Conservation (phyloP, 2,797 vertebrate species). For the Anomalospiza imberbis region DNA sequence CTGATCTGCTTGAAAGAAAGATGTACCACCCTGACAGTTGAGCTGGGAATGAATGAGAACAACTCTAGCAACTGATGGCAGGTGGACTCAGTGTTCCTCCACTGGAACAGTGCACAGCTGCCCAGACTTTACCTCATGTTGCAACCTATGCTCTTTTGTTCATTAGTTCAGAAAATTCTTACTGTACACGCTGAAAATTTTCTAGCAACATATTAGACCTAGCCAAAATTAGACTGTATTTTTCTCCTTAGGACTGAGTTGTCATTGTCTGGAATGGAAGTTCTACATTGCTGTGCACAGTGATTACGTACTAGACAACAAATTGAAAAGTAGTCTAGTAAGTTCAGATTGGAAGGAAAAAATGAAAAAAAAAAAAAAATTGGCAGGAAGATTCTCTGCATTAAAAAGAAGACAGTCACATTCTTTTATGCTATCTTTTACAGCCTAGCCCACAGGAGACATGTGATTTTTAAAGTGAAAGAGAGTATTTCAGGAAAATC, state of each 20-base stretch:
- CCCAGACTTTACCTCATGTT: background rate
- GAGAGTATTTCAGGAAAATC: background rate
- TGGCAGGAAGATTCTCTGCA: background rate
- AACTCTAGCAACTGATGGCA: background rate
- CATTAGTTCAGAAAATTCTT: background rate
- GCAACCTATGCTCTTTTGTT: background rate
- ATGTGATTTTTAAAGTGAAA: background rate
- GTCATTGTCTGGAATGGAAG: background rate
- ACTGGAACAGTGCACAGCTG: background rate
- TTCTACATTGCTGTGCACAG: background rate
- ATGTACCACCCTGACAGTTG: background rate
- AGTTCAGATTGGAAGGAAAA: background rate
- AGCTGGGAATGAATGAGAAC: background rate
- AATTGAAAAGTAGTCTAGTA: background rate
- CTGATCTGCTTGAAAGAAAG: background rate
- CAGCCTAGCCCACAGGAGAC: background rate
- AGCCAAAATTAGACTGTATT: background rate
- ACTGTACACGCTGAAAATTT: background rate
- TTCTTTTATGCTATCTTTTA: background rate
- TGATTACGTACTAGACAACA: background rate
- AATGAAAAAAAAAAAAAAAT: background rate
- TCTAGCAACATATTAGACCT: background rate
- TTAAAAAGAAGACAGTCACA: background rate
- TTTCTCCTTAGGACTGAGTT: background rate
- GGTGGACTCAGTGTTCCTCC: background rate